These are phyloP conservation scores for Clavelina lepadiformis DNA, from an alignment of 23 tunicate species.

Conservation along the genomic window DNA sequence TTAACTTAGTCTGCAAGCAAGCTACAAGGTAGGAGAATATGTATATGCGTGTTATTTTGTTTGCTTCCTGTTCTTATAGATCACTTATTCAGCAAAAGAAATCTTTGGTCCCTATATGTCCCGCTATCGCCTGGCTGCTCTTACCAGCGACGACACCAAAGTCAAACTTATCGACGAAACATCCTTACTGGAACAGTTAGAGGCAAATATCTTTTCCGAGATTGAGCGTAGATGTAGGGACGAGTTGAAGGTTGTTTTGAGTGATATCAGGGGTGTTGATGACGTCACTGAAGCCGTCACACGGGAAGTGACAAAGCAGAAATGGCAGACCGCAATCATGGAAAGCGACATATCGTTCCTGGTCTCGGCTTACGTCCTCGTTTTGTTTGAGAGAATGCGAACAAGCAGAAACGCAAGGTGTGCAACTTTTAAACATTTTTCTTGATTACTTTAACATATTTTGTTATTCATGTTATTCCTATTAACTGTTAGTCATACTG, in stretches of 20 bases:
- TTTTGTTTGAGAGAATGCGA: constrained; percentile 44
- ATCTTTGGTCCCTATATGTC: constrained; percentile 33
- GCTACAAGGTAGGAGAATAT: too few species aligned
- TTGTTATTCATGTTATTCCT: too few species aligned
- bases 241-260: constrained; percentile 34
- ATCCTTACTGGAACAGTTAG: constrained; percentile 13
- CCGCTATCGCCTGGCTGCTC: constrained; percentile 14
- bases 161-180: constrained; percentile 35
- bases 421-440: too few species aligned
- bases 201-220: constrained; percentile 31
- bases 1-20: too few species aligned
- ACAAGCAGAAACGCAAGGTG: constrained; percentile 18
- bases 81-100: constrained; percentile 34
- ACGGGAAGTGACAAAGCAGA: constrained; percentile 34
- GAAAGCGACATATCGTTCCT: constrained; percentile 33
- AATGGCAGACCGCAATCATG: constrained; percentile 41
- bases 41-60: too few species aligned
- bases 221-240: constrained; percentile 41
- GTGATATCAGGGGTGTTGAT: not conserved
- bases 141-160: constrained; percentile 3
- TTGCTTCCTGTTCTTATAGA: constrained; percentile 19
- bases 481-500: too few species aligned
- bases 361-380: constrained; percentile 45
- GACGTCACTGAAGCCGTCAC: constrained; percentile 2
- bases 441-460: too few species aligned